Evolutionary conservation across 1,140 invertebrate genomes (phyloP), one percentile per base, ranked within the genome.

Genomic region (Chionoecetes opilio): DNA sequence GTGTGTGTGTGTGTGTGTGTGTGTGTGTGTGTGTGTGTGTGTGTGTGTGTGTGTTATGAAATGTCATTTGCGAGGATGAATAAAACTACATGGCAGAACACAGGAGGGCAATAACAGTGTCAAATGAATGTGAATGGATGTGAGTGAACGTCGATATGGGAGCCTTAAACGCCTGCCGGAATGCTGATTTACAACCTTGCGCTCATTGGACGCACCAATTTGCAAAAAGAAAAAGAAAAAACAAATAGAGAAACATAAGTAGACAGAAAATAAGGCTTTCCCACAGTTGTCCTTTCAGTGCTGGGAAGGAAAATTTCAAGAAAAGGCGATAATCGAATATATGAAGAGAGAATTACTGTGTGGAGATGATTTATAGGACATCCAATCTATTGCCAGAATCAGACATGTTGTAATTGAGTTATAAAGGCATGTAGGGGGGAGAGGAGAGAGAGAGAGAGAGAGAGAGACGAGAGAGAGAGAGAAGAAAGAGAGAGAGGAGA

Each of bases 1-100:
- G 63, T 75, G 63, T 2, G 63, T 75, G 63, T 75, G 63, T n/a
- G 63, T 75, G 63, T 75, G 63, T n/a, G 63, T 75, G 63, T 75
- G 63, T 75, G 63, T 75, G 63, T 75, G 63, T 75, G 63, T 75
- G 63, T 75, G 63, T 75, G 63, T 75, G 63, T 75, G 26, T 75
- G 63, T 75, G 21, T 75, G 8, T 75, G 8, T 26, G 11, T n/a
- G 63, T 75, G 63, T 75, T 75, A n/a, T 14, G 26, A 75, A 75
- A 75, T 75, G 63, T 26, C 63, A 75, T 75, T 75, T 75, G 26
- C n/a, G n/a, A 3, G 63, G 63, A 75, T 75, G 63, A 75, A 75
- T 75, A 75, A 75, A 75, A 75, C 63, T 75, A 75, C n/a, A 75
- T 0, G 63, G 63, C 6, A 75, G 21, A 75, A 75, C 63, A 75